These are phyloP conservation scores for Eristalis arbustorum DNA, from an alignment of 2,888 invertebrate species.

Conservation along the genomic window DNA sequence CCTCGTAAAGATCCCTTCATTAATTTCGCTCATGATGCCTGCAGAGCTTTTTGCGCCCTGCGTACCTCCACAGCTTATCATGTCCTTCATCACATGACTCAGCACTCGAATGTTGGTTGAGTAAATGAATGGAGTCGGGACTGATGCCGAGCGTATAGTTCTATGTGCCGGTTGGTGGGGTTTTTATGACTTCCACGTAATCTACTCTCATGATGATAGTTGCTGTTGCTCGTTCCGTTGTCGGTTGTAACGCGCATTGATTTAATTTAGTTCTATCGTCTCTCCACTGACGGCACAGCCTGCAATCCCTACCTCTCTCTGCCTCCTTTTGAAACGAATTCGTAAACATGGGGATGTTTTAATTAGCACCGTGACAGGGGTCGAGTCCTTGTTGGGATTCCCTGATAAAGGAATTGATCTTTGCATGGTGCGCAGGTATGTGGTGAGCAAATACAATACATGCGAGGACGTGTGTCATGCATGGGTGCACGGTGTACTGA, in stretches of 20 bases:
- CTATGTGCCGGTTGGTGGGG: background rate
- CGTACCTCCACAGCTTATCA: conserved; percentile 20
- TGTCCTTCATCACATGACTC: conserved; percentile 29
- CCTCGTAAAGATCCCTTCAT: conserved; percentile 34
- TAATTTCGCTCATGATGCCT: conserved; percentile 37
- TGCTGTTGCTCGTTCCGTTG: background rate
- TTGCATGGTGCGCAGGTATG: background rate
- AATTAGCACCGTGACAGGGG: background rate
- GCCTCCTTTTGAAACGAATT: background rate
- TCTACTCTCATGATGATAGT: conserved; percentile 2
- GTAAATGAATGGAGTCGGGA: background rate
- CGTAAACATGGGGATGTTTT: background rate
- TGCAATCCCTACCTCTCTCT: background rate
- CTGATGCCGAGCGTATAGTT: background rate
- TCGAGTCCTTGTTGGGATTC: background rate
- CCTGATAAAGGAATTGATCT: background rate
- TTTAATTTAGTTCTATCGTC: background rate
- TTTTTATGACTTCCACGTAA: background rate
- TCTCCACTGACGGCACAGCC: background rate
- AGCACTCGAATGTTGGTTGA: conserved; percentile 3
- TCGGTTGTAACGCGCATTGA: background rate
- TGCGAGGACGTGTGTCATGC: background rate
- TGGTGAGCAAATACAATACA: background rate
- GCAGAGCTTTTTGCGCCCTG: background rate
- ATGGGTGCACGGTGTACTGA: background rate